Evolutionary conservation across 2,797 vertebrate species (phyloP).

Genomic region (Mastacembelus armatus): DNA sequence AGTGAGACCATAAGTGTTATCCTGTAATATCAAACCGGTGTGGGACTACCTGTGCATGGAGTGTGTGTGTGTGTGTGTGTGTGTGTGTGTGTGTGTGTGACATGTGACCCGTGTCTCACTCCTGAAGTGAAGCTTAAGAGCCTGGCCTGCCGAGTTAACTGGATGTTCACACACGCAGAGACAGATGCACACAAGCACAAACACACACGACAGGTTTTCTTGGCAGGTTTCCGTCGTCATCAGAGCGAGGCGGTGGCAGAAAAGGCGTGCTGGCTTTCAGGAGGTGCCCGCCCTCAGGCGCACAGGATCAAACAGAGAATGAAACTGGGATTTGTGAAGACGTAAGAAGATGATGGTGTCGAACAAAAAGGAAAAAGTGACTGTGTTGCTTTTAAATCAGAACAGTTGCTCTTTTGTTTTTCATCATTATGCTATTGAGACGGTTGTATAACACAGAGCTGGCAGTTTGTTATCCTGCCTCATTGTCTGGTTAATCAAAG

Average conservation of each 20-base stretch:
- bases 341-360: constrained; percentile 17
- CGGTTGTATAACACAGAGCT: too few relatives aligned
- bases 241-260: neutral
- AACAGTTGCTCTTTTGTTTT: too few relatives aligned
- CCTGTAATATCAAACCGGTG: neutral
- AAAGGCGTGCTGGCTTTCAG: constrained; percentile 5
- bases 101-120: constrained; percentile 60
- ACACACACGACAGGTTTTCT: constrained; percentile 50
- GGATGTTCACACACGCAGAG: constrained; percentile 62
- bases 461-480: too few relatives aligned
- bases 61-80: constrained; percentile 3
- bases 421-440: too few relatives aligned
- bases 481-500: too few relatives aligned
- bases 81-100: constrained; percentile 16
- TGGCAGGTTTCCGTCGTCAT: constrained; percentile 39
- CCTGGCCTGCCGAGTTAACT: constrained; percentile 52
- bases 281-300: constrained; percentile 13
- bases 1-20: neutral
- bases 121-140: constrained; percentile 60
- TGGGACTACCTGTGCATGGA: constrained; percentile 12
- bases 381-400: too few relatives aligned
- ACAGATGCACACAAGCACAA: constrained; percentile 49
- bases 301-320: constrained; percentile 17
- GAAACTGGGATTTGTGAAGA: constrained; percentile 1
- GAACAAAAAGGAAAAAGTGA: constrained; percentile 5